These are phyloP conservation scores for Aphyosemion australe DNA, from an alignment of 2,113 vertebrate genomes.

Conservation along the genomic window DNA sequence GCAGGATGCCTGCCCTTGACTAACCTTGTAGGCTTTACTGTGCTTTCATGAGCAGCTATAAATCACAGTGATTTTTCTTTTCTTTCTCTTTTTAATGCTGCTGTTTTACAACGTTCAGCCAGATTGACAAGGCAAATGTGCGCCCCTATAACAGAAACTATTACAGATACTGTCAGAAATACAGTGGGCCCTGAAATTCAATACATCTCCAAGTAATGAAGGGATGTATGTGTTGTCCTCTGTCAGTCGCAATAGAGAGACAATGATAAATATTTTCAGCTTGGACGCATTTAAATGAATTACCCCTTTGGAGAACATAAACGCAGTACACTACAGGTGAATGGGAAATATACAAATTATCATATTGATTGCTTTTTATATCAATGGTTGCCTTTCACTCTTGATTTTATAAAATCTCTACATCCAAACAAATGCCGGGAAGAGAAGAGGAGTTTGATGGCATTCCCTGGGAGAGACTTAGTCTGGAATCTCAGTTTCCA, in stretches of 20 bases:
- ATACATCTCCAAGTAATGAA: constrained; percentile 53
- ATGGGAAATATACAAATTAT: constrained; percentile 71
- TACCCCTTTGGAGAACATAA: constrained; percentile 56
- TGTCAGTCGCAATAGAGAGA: constrained; percentile 62
- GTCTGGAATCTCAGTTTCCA: constrained; percentile 50
- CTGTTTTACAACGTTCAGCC: constrained; percentile 59
- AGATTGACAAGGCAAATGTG: constrained; percentile 68
- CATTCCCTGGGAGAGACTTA: constrained; percentile 33
- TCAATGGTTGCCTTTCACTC: constrained; percentile 64
- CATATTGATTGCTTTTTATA: constrained; percentile 74
- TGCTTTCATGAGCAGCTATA: constrained; percentile 74
- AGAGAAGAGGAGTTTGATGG: constrained; percentile 51
- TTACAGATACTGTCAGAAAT: constrained; percentile 55
- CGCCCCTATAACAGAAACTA: constrained; percentile 57
- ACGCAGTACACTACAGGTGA: constrained; percentile 56
- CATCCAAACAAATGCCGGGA: constrained; percentile 56
- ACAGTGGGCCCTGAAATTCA: constrained; percentile 44
- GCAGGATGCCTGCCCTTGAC: constrained; percentile 72
- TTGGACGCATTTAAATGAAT: constrained; percentile 67
- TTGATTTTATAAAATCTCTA: constrained; percentile 64
- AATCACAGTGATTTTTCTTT: constrained; percentile 68
- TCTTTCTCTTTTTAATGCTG: constrained; percentile 16
- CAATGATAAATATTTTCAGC: constrained; percentile 58
- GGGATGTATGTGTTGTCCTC: constrained; percentile 55
- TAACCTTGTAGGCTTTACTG: constrained; percentile 76